Base-by-base conservation (phyloP, 2,113 vertebrate species). In the Megaleporinus macrocephalus region DNA sequence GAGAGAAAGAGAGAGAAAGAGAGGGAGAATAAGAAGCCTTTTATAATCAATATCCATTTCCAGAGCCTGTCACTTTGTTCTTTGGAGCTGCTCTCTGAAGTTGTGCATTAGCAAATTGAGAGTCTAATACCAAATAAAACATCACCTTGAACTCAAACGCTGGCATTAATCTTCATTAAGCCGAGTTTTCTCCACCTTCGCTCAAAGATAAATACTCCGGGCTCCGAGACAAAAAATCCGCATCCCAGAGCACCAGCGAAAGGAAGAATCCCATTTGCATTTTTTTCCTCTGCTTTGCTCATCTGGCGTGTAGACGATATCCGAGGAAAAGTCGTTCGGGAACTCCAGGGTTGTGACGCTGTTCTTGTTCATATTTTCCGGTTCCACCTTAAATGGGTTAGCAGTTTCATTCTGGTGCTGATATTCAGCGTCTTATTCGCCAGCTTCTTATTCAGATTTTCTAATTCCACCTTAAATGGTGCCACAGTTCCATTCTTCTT, bases 31-130 rank as follows among this genome's bases (percentile, higher is more conserved):
- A 29, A 68, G 20, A 69, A 93, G 88, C 86, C 88, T 91, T 91
- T 91, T 89, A 88, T 89, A 94, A 94, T 94, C 92, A 94, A 94
- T 94, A 94, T 93, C 93, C 90, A 93, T 94, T 94, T 93, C 89
- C 92, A 84, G 20, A 51, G 85, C 86, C 91, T 93, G 92, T 94
- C 93, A 92, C 92, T 89, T 91, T 90, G 89, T 89, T 93, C 75
- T 85, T 75, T 66, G 62, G 63, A 76, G 82, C 84, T n/a, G 66
- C 75, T 84, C 80, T 83, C 68, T 75, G 83, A 87, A 87, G 76
- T 84, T 80, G 82, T 85, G 83, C 82, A 89, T 87, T 87, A 89
- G 82, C 80, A 83, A 89, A 89, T 84, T 88, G 89, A 93, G 91
- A 90, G 89, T 89, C 89, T 91, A 93, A 93, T 93, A 90, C 89